Percentiles rank a stretch among this genome's conserved stretches.
phyloP scores from a whole-genome alignment of 2,797 vertebrate species.

The Craterocephalus amniculus region DNA sequence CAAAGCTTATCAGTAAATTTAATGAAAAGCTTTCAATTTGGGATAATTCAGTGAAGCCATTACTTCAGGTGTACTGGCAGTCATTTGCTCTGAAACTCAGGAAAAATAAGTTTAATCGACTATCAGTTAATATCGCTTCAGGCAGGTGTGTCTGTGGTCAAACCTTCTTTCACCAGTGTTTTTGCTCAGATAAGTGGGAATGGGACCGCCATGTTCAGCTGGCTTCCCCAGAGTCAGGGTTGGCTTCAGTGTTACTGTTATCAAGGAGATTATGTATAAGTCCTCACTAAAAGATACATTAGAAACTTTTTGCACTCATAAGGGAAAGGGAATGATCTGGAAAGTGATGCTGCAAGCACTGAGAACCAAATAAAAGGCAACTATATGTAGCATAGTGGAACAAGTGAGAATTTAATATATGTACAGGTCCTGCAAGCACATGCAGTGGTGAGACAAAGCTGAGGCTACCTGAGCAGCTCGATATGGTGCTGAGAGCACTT shows the following conservation, averaged over 20 bases:
- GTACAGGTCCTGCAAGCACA: constrained; percentile 55
- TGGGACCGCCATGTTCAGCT: constrained; percentile 16
- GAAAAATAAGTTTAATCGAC: constrained; percentile 44
- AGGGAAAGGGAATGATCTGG: constrained; percentile 70
- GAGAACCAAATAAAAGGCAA: constrained; percentile 84
- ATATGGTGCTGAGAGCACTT: constrained; percentile 69
- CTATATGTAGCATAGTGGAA: constrained; percentile 81
- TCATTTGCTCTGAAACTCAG: constrained; percentile 68
- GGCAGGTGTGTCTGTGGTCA: constrained; percentile 21
- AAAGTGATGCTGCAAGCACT: constrained; percentile 79
- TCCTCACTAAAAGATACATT: constrained; percentile 28
- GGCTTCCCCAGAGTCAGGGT: constrained; percentile 9
- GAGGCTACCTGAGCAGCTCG: constrained; percentile 49
- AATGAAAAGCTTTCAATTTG: constrained; percentile 46
- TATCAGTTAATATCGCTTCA: constrained; percentile 6
- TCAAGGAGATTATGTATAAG: constrained; percentile 55
- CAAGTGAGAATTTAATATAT: constrained; percentile 78
- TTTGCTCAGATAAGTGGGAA: constrained; percentile 30
- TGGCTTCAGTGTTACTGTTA: constrained; percentile 52
- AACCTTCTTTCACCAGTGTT: constrained; percentile 15
- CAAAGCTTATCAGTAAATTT: constrained; percentile 40
- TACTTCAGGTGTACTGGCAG: constrained; percentile 51
- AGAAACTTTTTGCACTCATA: constrained; percentile 80
- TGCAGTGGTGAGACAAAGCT: constrained; percentile 34
- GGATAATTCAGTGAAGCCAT: constrained; percentile 38